These are phyloP conservation scores for Ganaspis brasiliensis DNA, from an alignment of 2,888 invertebrate species.

Conservation along the genomic window DNA sequence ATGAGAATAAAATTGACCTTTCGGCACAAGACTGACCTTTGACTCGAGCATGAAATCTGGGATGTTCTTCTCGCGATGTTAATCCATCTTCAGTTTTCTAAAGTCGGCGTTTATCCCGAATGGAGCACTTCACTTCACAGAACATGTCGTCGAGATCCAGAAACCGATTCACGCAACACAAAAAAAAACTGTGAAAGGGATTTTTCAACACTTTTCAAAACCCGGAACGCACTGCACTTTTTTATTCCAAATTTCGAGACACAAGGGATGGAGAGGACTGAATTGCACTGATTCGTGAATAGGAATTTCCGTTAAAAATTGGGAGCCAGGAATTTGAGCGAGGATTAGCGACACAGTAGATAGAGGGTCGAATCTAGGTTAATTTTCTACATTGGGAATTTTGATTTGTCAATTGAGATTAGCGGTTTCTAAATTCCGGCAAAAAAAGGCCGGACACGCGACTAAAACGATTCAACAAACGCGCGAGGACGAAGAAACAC, in stretches of 20 bases:
- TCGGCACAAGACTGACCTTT: slow-evolving; percentile 31
- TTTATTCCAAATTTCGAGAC: neutral
- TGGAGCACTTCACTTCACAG: slow-evolving; percentile 32
- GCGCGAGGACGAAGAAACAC: slow-evolving; percentile 10
- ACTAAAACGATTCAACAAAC: slow-evolving; percentile 8
- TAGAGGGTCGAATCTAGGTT: too few relatives aligned
- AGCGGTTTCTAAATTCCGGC: neutral
- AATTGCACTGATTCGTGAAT: too few relatives aligned
- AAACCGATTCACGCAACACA: neutral
- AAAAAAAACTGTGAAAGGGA: neutral
- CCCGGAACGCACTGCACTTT: slow-evolving; percentile 27
- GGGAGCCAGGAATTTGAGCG: too few relatives aligned
- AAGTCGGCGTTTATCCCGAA: slow-evolving; percentile 18
- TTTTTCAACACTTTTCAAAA: neutral
- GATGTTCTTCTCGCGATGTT: slow-evolving; percentile 14
- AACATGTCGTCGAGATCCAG: slow-evolving; percentile 13
- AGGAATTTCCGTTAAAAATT: too few relatives aligned
- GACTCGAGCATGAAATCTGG: slow-evolving; percentile 3
- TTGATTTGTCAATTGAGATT: neutral
- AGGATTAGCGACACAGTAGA: too few relatives aligned
- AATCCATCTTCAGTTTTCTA: slow-evolving; percentile 25
- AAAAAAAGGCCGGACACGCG: slow-evolving; percentile 9
- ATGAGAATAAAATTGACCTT: neutral
- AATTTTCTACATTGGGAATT: neutral
- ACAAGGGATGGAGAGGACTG: neutral